Conservation (phyloP, 2,888 invertebrate genomes). For the Idaea dimidiata region DNA sequence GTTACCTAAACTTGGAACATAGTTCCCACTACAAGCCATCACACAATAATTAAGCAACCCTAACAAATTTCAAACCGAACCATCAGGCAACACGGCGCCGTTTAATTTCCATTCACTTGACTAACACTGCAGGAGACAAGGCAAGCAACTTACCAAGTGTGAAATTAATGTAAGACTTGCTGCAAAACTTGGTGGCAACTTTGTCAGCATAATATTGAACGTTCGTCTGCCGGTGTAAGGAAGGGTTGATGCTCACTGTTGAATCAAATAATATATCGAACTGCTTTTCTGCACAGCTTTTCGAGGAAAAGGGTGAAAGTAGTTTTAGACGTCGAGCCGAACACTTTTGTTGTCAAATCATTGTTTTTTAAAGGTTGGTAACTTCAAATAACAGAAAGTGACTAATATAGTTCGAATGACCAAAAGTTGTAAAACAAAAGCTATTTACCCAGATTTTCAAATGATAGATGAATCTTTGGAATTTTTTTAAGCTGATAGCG, state of each 20-base stretch:
- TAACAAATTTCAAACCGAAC: not conserved
- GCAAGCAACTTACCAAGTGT: constrained; percentile 35
- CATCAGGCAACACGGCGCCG: constrained; percentile 10
- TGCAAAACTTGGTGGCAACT: constrained; percentile 20
- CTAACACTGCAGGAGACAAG: constrained; percentile 25
- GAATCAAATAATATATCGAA: constrained; percentile 5
- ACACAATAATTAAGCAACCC: not conserved
- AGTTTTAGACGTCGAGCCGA: too few relatives aligned
- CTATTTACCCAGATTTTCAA: not conserved
- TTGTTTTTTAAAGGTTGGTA: too few relatives aligned
- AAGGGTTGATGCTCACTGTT: constrained; percentile 16
- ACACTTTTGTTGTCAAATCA: too few relatives aligned
- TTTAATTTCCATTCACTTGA: constrained; percentile 34
- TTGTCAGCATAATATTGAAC: constrained; percentile 32
- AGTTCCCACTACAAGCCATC: not conserved
- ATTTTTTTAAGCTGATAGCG: not conserved
- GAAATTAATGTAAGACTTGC: constrained; percentile 39
- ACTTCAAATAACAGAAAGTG: too few relatives aligned
- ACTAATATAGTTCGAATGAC: too few relatives aligned
- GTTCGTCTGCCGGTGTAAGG: constrained; percentile 20
- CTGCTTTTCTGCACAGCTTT: not conserved
- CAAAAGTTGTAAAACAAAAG: too few relatives aligned
- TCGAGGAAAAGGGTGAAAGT: too few relatives aligned
- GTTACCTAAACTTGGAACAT: not conserved
- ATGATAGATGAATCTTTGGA: too few relatives aligned